Percentiles rank a stretch among this genome's conserved stretches.
Evolutionary conservation across 2,113 vertebrate genomes (phyloP).

Genomic region (Platysteira castanea): DNA sequence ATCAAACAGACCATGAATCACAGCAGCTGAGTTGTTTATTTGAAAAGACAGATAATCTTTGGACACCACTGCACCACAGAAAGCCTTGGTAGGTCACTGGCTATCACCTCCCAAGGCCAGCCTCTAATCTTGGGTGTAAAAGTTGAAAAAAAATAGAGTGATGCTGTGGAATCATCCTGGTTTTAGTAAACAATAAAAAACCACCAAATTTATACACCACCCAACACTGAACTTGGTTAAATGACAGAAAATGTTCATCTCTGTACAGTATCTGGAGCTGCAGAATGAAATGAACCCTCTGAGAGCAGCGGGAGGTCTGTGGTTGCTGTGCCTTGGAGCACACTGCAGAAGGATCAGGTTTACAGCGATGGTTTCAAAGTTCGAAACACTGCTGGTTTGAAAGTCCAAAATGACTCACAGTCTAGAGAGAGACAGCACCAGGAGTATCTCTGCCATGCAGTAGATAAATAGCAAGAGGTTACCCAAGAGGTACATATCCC

Average conservation of each 20-base stretch:
- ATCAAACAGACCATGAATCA: slow-evolving; percentile 7
- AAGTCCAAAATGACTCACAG: neutral
- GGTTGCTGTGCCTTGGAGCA: neutral
- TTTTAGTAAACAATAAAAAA: neutral
- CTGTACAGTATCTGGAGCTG: neutral
- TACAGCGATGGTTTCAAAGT: rapidly evolving
- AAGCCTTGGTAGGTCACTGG: neutral
- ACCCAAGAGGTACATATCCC: neutral
- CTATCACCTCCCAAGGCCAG: neutral
- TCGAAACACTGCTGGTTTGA: neutral
- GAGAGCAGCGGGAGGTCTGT: neutral
- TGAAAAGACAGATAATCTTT: neutral
- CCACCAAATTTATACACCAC: neutral
- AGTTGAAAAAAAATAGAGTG: neutral
- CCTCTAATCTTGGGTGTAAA: neutral
- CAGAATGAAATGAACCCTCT: neutral
- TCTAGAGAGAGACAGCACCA: neutral
- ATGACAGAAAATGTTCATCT: neutral
- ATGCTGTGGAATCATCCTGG: neutral
- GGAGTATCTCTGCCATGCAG: no score
- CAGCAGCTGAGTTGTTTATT: neutral
- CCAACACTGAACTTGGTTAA: neutral
- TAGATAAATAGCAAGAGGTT: neutral
- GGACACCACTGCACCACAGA: neutral
- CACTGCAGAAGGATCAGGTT: neutral